Evolutionary conservation across 2,113 vertebrate species (phyloP), one percentile per base, ranked within the genome.

Genomic region (Brachypteracias leptosomus): DNA sequence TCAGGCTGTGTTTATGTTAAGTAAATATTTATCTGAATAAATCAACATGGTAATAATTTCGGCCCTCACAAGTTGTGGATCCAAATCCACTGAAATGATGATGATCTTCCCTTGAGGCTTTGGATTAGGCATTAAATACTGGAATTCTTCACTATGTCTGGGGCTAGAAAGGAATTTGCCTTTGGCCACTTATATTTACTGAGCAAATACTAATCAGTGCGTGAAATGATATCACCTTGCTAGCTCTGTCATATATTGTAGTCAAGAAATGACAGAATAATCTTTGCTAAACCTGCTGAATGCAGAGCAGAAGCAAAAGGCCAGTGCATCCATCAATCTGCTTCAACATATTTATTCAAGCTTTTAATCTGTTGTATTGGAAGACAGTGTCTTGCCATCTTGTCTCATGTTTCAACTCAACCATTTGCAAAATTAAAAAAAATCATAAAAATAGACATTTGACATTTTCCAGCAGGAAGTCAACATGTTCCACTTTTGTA

Each of bases 211-310:
- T 65, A 55, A 92, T 89, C 11, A 5, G 24, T 38, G 15, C 14
- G 44, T 80, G 42, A 75, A 92, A 72, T 8, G 38, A 21, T 52
- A 49, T 63, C 66, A 76, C 73, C 63, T 63, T 80, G 78, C 33
- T 78, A 57, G 33, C 65, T 88, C 80, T 88, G 81, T 79, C 74
- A 65, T 54, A 31, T 42, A 21, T 33, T 77, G 80, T 51, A 95
- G 65, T 65, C 20, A 72, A 54, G 65, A 75, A 94, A 82, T 85
- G 89, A 85, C 72, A 91, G 82, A 96, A 92, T 46, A 88, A 85
- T 93, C 73, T 95, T 90, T 90, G 77, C 55, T 94, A 85, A 85
- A 93, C 54, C 81, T 88, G 89, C 86, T 73, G 68, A 70, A 94
- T 78, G 65, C 82, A 79, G 14, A 75, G 68, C 18, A 7, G 46